Conservation (phyloP, 2,888 invertebrate genomes). For the Siphonodentalium dalli region DNA sequence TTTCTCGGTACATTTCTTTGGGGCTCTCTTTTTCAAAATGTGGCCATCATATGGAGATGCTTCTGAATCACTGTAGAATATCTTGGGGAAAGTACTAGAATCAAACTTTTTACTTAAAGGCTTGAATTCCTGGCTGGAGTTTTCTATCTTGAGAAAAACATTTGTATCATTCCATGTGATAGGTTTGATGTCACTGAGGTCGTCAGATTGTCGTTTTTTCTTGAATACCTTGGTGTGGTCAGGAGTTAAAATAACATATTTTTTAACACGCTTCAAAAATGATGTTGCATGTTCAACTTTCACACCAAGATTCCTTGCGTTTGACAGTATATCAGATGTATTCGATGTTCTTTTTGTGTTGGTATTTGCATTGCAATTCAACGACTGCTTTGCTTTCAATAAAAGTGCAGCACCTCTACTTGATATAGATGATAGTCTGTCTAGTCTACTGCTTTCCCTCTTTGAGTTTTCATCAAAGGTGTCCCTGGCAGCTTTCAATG, state of each 20-base stretch:
- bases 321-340: slow-evolving; percentile 25
- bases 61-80: slow-evolving; percentile 30
- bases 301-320: slow-evolving; percentile 32
- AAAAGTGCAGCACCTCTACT: slow-evolving; percentile 28
- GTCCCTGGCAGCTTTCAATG: slow-evolving; percentile 23
- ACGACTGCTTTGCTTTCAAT: slow-evolving; percentile 27
- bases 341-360: slow-evolving; percentile 12
- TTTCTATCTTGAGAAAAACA: slow-evolving; percentile 32
- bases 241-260: slow-evolving; percentile 10
- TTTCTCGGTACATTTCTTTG: slow-evolving; percentile 26
- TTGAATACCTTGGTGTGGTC: slow-evolving; percentile 20
- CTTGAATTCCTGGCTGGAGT: slow-evolving; percentile 28
- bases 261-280: slow-evolving; percentile 28
- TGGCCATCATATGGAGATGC: slow-evolving; percentile 40
- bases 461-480: neutral
- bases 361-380: too few species aligned
- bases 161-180: slow-evolving; percentile 35
- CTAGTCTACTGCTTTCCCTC: neutral
- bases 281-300: slow-evolving; percentile 25
- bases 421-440: neutral
- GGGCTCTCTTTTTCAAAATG: slow-evolving; percentile 24
- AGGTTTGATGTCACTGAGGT: slow-evolving; percentile 29
- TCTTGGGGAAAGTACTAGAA: slow-evolving; percentile 26
- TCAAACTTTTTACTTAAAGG: slow-evolving; percentile 39
- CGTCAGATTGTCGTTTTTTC: slow-evolving; percentile 12